Conservation (phyloP, 2,888 invertebrate genomes). For the Encarsia formosa region DNA sequence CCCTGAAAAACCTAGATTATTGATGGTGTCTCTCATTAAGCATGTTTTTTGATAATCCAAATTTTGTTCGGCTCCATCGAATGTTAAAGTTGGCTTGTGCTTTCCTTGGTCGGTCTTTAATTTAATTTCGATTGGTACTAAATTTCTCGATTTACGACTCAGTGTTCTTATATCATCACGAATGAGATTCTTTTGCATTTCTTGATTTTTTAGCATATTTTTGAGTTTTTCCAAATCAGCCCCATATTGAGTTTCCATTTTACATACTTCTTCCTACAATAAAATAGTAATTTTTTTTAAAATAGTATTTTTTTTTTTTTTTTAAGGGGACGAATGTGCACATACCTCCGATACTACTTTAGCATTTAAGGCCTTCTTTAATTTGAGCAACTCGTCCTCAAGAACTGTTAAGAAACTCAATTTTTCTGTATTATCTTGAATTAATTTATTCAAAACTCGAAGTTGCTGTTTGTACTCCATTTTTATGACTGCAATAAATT, state of each 20-base stretch:
- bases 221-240: conserved; percentile 50
- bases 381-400: conserved; percentile 54
- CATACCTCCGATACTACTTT: conserved; percentile 35
- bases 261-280: conserved; percentile 38
- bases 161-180: no score
- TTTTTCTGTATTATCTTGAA: conserved; percentile 57
- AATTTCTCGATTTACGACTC: no score
- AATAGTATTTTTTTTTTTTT: neutral
- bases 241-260: conserved; percentile 41
- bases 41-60: neutral
- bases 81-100: conserved; percentile 6
- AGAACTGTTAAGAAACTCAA: conserved; percentile 56
- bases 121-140: no score
- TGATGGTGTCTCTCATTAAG: neutral
- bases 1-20: neutral
- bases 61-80: conserved; percentile 2
- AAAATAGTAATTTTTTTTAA: neutral
- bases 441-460: conserved; percentile 50
- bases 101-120: no score
- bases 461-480: conserved; percentile 43
- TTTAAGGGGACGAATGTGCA: neutral
- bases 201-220: conserved; percentile 41
- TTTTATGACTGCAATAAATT: conserved; percentile 38
- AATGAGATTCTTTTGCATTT: conserved; percentile 26
- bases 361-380: conserved; percentile 49